Evolutionary conservation across 2,888 invertebrate genomes (phyloP).

Genomic region (Subacronicta megacephala): DNA sequence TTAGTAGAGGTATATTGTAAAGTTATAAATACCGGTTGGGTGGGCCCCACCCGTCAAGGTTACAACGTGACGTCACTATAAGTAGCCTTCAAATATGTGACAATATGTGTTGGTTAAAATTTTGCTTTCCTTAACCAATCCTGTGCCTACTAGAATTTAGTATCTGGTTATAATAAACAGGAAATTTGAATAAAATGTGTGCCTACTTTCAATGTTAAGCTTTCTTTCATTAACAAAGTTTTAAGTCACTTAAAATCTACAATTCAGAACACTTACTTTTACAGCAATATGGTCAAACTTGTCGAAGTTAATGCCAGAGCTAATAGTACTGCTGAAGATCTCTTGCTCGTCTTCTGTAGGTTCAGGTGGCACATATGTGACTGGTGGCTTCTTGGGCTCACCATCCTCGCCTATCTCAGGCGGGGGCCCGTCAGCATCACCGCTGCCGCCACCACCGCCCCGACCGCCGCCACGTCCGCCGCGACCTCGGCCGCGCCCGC

Average conservation of each 20-base stretch:
- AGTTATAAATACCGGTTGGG: too few relatives aligned
- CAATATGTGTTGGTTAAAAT: too few relatives aligned
- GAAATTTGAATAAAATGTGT: too few relatives aligned
- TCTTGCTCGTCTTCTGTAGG: constrained; percentile 92
- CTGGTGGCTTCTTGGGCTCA: constrained; percentile 80
- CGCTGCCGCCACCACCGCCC: constrained; percentile 61
- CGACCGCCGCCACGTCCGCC: constrained; percentile 66
- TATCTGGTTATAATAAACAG: too few relatives aligned
- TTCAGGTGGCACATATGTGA: constrained; percentile 93
- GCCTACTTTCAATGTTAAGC: too few relatives aligned
- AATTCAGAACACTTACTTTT: constrained; percentile 89
- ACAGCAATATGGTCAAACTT: constrained; percentile 97
- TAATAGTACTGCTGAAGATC: constrained; percentile 92
- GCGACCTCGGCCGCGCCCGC: constrained; percentile 66
- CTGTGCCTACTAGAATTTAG: too few relatives aligned
- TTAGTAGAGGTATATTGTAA: too few relatives aligned
- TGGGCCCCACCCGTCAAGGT: constrained; percentile 23
- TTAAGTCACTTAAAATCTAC: too few relatives aligned
- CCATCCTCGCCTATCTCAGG: constrained; percentile 70
- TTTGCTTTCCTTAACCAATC: too few relatives aligned
- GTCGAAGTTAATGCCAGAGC: constrained; percentile 97
- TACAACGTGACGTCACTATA: constrained; percentile 5
- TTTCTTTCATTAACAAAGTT: too few relatives aligned
- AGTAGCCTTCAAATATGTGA: neutral
- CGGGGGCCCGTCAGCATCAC: constrained; percentile 59